phyloP scores from a whole-genome alignment of 2,888 invertebrate species.

The Eupithecia abbreviata region DNA sequence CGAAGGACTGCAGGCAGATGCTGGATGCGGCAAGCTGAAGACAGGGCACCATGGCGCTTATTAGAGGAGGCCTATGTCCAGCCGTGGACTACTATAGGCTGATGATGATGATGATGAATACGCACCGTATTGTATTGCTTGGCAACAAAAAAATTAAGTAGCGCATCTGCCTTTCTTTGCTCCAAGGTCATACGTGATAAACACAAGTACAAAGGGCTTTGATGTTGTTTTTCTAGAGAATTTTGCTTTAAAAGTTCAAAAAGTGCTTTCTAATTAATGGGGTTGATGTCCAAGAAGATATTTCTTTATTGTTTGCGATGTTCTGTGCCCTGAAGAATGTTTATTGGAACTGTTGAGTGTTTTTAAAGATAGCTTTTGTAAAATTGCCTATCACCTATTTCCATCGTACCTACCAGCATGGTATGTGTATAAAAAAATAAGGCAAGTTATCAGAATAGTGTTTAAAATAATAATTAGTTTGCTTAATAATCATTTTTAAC shows the following conservation, averaged over 20 bases:
- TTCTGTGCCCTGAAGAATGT: conserved; percentile 31
- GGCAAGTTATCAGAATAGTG: no score
- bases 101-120: no score
- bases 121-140: not conserved
- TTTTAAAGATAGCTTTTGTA: not conserved
- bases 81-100: no score
- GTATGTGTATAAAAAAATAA: not conserved
- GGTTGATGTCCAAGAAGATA: conserved; percentile 40
- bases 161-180: not conserved
- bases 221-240: conserved; percentile 57
- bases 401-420: not conserved
- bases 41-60: no score
- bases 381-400: not conserved
- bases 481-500: no score
- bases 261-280: conserved; percentile 47
- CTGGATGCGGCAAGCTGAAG: no score
- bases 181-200: conserved; percentile 55
- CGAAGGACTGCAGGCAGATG: no score
- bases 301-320: conserved; percentile 23
- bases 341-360: conserved; percentile 30
- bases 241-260: conserved; percentile 56
- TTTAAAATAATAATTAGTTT: no score
- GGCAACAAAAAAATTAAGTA: not conserved
- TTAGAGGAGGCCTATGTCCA: no score
- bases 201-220: conserved; percentile 60